phyloP scores from a whole-genome alignment of 2,888 invertebrate species.

The Hirudinaria manillensis region DNA sequence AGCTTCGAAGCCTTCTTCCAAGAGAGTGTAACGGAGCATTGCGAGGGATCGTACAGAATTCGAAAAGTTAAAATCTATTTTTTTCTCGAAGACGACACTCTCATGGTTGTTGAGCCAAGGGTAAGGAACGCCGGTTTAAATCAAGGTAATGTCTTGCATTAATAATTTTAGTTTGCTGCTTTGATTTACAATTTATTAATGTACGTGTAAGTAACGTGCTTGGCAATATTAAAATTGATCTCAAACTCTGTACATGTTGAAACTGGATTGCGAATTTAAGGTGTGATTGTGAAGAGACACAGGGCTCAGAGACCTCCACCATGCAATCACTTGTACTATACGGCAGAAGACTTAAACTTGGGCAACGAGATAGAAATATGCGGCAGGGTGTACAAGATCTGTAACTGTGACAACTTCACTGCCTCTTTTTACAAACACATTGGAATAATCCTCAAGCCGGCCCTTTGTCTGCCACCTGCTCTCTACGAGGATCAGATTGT shows the following conservation, averaged over 20 bases:
- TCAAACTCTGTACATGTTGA: no score
- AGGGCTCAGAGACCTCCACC: conserved; percentile 17
- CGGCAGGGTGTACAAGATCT: conserved; percentile 72
- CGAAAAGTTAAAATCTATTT: conserved; percentile 65
- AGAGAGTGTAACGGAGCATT: conserved; percentile 72
- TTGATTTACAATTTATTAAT: background rate
- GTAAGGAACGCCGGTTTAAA: conserved; percentile 76
- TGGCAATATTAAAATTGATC: no score
- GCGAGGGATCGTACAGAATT: conserved; percentile 62
- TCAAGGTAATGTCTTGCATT: conserved; percentile 62
- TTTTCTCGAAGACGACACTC: conserved; percentile 85
- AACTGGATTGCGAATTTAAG: background rate
- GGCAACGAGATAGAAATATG: conserved; percentile 75
- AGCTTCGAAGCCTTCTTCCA: conserved; percentile 73
- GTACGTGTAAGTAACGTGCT: background rate
- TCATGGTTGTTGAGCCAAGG: conserved; percentile 76
- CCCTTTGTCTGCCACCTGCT: conserved; percentile 1
- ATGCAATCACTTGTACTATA: conserved; percentile 49
- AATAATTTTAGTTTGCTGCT: background rate
- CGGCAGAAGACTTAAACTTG: conserved; percentile 72
- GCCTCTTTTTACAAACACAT: conserved; percentile 68
- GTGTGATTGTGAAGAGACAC: conserved; percentile 27
- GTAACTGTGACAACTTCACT: conserved; percentile 78
- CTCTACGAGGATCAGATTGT: conserved; percentile 19
- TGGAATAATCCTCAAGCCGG: conserved; percentile 19